These are phyloP conservation scores for Falco berigora DNA, from an alignment of 2,797 vertebrate species.

Conservation along the genomic window DNA sequence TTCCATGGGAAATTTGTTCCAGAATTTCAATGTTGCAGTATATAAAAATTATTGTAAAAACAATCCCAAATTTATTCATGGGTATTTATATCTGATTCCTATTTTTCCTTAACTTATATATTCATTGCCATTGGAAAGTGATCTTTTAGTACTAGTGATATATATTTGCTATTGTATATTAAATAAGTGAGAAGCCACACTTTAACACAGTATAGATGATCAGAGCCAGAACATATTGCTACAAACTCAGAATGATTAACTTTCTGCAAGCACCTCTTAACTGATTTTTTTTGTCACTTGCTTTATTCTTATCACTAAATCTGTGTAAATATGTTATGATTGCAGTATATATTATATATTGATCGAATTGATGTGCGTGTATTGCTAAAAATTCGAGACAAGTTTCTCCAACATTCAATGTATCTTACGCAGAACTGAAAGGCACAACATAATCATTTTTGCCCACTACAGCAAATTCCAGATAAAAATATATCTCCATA, in stretches of 20 bases:
- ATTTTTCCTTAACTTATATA: not conserved
- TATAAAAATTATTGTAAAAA: not conserved
- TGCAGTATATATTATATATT: not conserved
- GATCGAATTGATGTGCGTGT: not conserved
- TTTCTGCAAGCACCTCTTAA: not conserved
- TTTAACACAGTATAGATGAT: not conserved
- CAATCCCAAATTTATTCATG: not conserved
- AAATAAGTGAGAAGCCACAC: not conserved
- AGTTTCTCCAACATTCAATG: not conserved
- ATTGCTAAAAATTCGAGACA: not conserved
- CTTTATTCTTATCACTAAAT: not conserved
- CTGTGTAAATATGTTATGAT: not conserved
- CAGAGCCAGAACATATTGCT: not conserved
- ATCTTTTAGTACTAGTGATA: not conserved
- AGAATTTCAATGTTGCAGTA: not conserved
- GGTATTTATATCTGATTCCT: not conserved
- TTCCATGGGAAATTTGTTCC: not conserved
- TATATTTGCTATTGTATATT: not conserved
- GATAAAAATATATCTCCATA: constrained; percentile 4
- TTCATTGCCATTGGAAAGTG: not conserved
- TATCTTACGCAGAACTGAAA: not conserved
- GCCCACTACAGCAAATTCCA: not conserved
- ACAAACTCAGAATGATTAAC: not conserved
- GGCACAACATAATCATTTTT: not conserved
- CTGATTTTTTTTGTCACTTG: not conserved